Conservation (phyloP, 2,113 vertebrate species). For the Equus quagga region DNA sequence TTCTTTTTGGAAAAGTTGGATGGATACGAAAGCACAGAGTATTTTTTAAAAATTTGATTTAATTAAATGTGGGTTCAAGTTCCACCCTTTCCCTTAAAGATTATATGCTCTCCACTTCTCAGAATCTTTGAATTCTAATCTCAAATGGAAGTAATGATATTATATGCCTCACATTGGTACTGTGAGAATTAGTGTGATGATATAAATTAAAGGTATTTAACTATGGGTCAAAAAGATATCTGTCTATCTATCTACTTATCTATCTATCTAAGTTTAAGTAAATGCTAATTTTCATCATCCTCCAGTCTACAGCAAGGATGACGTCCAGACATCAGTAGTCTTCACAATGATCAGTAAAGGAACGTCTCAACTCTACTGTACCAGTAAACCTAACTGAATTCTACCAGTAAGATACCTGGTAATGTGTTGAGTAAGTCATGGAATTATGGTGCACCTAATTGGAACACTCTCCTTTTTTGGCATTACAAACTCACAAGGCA, state of each 20-base stretch:
- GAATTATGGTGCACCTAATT: neutral
- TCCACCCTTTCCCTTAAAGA: neutral
- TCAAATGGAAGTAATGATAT: neutral
- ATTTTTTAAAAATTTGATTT: neutral
- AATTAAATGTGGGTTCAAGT: neutral
- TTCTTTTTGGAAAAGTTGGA: neutral
- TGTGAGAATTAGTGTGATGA: neutral
- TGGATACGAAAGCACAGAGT: neutral
- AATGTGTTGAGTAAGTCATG: neutral
- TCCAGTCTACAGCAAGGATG: neutral
- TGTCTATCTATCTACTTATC: neutral
- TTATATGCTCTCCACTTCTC: neutral
- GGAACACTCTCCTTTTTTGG: neutral
- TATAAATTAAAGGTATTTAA: slow-evolving; percentile 21
- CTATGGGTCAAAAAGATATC: neutral
- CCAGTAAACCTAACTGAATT: neutral
- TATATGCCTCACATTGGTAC: neutral
- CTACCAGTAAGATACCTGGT: neutral
- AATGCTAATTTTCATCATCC: neutral
- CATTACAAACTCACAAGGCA: neutral
- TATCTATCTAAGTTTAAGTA: neutral
- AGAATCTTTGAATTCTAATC: neutral
- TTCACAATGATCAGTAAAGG: neutral
- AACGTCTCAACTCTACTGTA: neutral
- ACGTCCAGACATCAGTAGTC: neutral